Evolutionary conservation across 2,888 invertebrate genomes (phyloP), one percentile per base, ranked within the genome.

Genomic region (Pherbina coryleti): DNA sequence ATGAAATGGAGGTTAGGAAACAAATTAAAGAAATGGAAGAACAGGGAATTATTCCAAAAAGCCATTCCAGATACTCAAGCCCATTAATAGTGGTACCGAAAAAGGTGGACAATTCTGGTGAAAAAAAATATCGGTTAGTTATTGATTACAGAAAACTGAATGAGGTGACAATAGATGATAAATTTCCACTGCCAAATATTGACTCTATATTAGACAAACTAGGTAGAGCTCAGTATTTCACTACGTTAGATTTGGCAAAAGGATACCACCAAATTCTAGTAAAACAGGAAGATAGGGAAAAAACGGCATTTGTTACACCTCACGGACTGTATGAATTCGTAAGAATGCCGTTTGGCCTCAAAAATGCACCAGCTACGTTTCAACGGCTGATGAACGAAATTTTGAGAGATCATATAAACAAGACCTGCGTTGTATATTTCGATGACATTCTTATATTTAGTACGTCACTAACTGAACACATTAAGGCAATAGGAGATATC

Each of bases 261-360:
- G 86, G 86, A 0, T 87, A 85, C 66, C 84, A 86, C 44, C 86
- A 87, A 74, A 86, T 88, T 1, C 80, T 82, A 25, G 84, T 87
- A 80, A 37, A 81, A 8, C 19, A 77, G 4, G 17, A 62, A 83
- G 28, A 78, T 82, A 9, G 70, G n/a, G n/a, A n/a, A 62, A n/a
- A 82, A 67, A 82, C 81, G 5, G 82, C 81, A 17, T 84, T 84
- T 62, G 77, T 78, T 2, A 78, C 79, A 0, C 53, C 81, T 8
- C 76, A 70, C 14, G 84, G 81, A 1, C 80, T 80, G 34, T 81
- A 78, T 37, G 81, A 83, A 51, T 82, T 79, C 49, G 11, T 79
- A 0, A 62, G 82, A 17, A 82, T 81, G 82, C 80, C 81, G n/a
- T 77, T 77, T 64, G 77, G 77, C 9, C 66, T 76, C 5, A 76